phyloP scores from a whole-genome alignment of 2,113 vertebrate genomes.

The Mesoclemmys tuberculata region DNA sequence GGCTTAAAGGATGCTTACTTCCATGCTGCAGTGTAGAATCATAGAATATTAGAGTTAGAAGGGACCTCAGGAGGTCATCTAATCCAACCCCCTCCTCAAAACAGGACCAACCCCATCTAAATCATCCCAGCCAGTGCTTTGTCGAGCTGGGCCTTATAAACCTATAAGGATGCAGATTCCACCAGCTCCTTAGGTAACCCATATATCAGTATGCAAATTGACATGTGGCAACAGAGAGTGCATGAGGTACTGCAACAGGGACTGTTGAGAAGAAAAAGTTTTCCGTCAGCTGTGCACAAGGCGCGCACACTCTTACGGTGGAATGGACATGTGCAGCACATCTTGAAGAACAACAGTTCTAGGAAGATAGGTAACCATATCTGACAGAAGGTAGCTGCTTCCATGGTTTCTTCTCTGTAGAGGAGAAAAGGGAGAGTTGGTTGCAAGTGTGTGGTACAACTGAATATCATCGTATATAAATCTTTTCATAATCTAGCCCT shows the following conservation, averaged over 20 bases:
- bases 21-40: too few relatives aligned
- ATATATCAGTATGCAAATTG: neutral
- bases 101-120: too few relatives aligned
- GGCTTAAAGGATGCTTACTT: too few relatives aligned
- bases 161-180: too few relatives aligned
- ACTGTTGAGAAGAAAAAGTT: neutral
- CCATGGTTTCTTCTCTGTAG: neutral
- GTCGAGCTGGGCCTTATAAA: too few relatives aligned
- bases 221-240: neutral
- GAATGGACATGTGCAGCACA: neutral
- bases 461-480: neutral
- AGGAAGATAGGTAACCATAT: neutral
- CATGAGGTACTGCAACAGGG: neutral
- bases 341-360: neutral
- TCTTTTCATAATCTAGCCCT: neutral
- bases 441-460: neutral
- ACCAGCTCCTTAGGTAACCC: too few relatives aligned
- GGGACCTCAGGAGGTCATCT: too few relatives aligned
- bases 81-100: too few relatives aligned
- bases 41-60: too few relatives aligned
- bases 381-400: neutral
- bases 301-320: neutral
- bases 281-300: neutral
- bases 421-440: neutral
- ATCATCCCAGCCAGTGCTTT: too few relatives aligned